Evolutionary conservation across 2,888 invertebrate species (phyloP).

Genomic region (Lasioglossum marginatum): DNA sequence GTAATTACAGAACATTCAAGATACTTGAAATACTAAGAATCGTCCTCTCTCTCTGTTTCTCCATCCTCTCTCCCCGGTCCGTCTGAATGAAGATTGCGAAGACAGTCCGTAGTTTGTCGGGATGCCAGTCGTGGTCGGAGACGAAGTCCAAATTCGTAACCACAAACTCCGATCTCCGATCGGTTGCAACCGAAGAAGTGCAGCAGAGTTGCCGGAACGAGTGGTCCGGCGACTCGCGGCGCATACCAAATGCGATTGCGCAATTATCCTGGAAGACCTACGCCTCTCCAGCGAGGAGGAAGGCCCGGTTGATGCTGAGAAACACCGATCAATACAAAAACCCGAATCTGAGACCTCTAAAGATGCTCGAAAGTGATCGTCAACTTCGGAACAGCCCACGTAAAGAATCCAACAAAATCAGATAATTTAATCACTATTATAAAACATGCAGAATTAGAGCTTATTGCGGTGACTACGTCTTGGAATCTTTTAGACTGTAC

Average conservation of each 20-base stretch:
- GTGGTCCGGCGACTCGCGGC: neutral
- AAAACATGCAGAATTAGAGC: too few species aligned
- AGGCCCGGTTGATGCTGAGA: neutral
- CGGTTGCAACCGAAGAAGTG: conserved; percentile 10
- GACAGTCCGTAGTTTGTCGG: neutral
- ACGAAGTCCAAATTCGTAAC: conserved; percentile 7
- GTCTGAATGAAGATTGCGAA: neutral
- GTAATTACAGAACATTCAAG: neutral
- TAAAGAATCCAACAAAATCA: too few species aligned
- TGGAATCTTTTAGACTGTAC: too few species aligned
- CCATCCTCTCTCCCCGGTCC: neutral
- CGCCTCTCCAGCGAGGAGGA: conserved; percentile 1
- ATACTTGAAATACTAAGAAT: neutral
- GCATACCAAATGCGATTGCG: conserved; percentile 18
- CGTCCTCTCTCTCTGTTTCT: neutral
- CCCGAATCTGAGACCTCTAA: neutral
- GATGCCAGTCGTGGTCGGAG: neutral
- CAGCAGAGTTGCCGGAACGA: neutral
- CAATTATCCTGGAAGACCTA: neutral
- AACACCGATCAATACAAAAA: neutral
- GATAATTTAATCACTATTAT: too few species aligned
- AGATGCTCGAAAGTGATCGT: neutral
- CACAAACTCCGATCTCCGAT: neutral
- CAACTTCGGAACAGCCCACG: too few species aligned
- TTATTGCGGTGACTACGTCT: too few species aligned